Base-by-base conservation (phyloP, 2,113 vertebrate genomes). In the Grallaria varia region DNA sequence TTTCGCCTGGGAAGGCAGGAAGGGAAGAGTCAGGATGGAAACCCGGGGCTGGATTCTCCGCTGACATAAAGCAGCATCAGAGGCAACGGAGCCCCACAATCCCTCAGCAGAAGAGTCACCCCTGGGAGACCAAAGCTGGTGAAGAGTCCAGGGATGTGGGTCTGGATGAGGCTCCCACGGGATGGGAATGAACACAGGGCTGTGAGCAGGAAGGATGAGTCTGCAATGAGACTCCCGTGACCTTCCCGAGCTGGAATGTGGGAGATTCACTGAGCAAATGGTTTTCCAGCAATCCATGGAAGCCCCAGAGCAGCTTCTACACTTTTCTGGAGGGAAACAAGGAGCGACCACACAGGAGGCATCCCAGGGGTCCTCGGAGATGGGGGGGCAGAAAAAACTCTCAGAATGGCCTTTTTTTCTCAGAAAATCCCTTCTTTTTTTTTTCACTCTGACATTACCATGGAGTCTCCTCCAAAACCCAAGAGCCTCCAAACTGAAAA, bases 171-270 rank as follows among this genome's bases (percentile, higher is more conserved):
- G 49, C 23, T 21, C 33, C 47, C 4, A 0, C 23, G 92, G 75
- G 53, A 4, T 2, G 0, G 30, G 40, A 10, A 12, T 21, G 39
- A 1, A 4, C 22, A 2, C 8, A 0, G 0, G 6, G 3, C 15
- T 30, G 22, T 5, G 47, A 23, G 42, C 8, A 8, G 45, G 59
- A 60, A 69, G 63, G 74, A 19, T 17, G 53, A 6, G 47, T 58
- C 77, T 93, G 92, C 77, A 81, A 16, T 1, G 10, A 67, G 35
- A 25, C 50, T 19, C 2, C 40, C 17, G 58, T 24, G 50, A 85
- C 84, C 62, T 91, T 58, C 69, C 11, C 1, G 0, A 71, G 49
- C 25, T 45, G 33, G 58, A 94, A 87, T 71, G 69, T 3, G 6
- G 84, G 56, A 27, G 49, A 72, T 62, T 58, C 40, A 58, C 5